A percentile compares a stretch with the other conserved stretches of the same genome.
Conservation (phyloP, 2,888 invertebrate species). For the Drosophila flavopinicola region DNA sequence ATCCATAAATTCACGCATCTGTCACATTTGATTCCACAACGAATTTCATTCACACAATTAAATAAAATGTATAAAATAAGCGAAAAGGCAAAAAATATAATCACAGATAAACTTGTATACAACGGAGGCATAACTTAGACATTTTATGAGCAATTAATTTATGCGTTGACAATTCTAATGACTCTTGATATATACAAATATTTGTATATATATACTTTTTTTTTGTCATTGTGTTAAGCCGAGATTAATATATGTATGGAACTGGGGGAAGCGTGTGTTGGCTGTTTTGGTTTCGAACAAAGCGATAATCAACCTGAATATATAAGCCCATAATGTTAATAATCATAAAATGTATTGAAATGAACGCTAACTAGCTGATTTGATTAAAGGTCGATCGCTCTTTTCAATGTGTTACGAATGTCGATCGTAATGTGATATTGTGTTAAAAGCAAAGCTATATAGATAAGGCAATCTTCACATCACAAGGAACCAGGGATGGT, state of each 20-base stretch:
- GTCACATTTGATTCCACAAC: slow-evolving; percentile 46
- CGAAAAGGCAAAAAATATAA: slow-evolving; percentile 16
- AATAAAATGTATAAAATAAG: slow-evolving; percentile 34
- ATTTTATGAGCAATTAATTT: slow-evolving; percentile 83
- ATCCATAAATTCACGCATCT: slow-evolving; percentile 29
- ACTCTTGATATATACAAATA: slow-evolving; percentile 63
- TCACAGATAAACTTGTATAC: slow-evolving; percentile 50
- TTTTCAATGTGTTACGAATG: slow-evolving; percentile 26
- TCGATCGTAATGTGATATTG: slow-evolving; percentile 69
- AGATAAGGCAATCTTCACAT: slow-evolving; percentile 21
- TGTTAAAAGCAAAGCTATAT: slow-evolving; percentile 55
- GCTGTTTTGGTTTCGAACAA: slow-evolving; percentile 55
- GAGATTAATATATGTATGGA: slow-evolving; percentile 37
- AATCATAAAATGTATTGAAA: slow-evolving; percentile 77
- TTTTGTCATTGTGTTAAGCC: slow-evolving; percentile 21
- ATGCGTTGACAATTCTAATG: slow-evolving; percentile 83
- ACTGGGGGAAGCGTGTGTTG: slow-evolving; percentile 45
- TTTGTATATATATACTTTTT: neutral
- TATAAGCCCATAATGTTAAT: slow-evolving; percentile 72
- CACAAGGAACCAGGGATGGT: slow-evolving; percentile 7
- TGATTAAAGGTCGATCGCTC: slow-evolving; percentile 63
- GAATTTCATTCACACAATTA: slow-evolving; percentile 55
- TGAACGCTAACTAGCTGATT: slow-evolving; percentile 72
- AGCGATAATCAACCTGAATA: slow-evolving; percentile 72
- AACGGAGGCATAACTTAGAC: slow-evolving; percentile 72